These are phyloP conservation scores for Agriopis marginaria DNA, from an alignment of 2,888 invertebrate genomes.

Conservation along the genomic window DNA sequence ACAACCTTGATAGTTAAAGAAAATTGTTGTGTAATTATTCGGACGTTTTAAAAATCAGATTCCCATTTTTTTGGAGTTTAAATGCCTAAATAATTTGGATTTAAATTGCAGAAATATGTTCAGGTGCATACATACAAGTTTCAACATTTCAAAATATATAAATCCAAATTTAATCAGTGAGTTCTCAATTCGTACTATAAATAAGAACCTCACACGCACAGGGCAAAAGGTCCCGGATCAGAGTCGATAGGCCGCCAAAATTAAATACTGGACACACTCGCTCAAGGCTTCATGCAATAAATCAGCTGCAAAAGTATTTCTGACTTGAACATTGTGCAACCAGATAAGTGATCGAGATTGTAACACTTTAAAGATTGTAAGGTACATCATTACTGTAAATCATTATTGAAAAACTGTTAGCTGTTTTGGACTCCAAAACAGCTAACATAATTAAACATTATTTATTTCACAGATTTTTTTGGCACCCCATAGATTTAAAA, in stretches of 20 bases:
- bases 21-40: no score
- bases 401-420: neutral
- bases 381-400: conserved; percentile 2
- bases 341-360: conserved; percentile 50
- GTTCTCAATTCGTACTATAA: conserved; percentile 55
- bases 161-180: no score
- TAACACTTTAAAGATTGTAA: conserved; percentile 40
- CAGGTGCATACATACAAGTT: no score
- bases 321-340: conserved; percentile 45
- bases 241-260: conserved; percentile 67
- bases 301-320: conserved; percentile 62
- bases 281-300: conserved; percentile 78
- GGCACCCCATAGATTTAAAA: no score
- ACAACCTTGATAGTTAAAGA: no score
- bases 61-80: no score
- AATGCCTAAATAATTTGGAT: no score
- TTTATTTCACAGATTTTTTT: no score
- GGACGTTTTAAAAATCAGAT: no score
- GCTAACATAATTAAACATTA: no score
- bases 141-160: neutral
- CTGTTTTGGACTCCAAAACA: neutral
- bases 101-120: no score
- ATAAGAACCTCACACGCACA: conserved; percentile 61
- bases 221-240: conserved; percentile 71
- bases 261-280: conserved; percentile 75